phyloP scores from a whole-genome alignment of 2,113 vertebrate species.

The Euleptes europaea region DNA sequence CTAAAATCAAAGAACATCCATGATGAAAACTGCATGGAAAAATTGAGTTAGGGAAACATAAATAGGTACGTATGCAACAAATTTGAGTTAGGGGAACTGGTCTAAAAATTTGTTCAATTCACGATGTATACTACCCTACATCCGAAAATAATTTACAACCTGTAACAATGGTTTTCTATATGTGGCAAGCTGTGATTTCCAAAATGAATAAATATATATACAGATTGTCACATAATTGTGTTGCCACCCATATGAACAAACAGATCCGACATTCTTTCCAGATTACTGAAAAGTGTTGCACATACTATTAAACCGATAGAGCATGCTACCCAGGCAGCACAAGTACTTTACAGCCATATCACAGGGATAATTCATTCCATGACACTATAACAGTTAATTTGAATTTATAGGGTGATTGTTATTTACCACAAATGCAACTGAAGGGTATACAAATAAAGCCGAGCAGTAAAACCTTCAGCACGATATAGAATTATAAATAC shows the following conservation, averaged over 20 bases:
- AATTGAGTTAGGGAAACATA: too few relatives aligned
- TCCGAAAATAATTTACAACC: neutral
- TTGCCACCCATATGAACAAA: constrained; percentile 6
- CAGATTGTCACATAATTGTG: neutral
- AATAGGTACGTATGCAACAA: too few relatives aligned
- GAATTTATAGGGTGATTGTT: constrained; percentile 43
- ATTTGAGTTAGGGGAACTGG: too few relatives aligned
- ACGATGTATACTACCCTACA: neutral
- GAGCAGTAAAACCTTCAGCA: constrained; percentile 15
- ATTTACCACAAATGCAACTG: constrained; percentile 32
- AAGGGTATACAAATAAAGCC: constrained; percentile 38
- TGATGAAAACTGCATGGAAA: too few relatives aligned
- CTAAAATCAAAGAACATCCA: too few relatives aligned
- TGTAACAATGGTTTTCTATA: neutral
- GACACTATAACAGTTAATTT: constrained; percentile 35
- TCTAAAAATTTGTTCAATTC: neutral
- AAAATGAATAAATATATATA: neutral
- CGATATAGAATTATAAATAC: constrained; percentile 23
- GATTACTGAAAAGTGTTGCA: neutral
- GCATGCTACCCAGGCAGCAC: neutral
- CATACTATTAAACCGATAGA: constrained; percentile 8
- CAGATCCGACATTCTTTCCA: neutral
- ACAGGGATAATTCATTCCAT: constrained; percentile 17
- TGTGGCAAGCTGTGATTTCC: neutral
- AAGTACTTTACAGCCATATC: constrained; percentile 10